Evolutionary conservation across 1,140 invertebrate genomes (phyloP).

Genomic region (Bacillus rossius): DNA sequence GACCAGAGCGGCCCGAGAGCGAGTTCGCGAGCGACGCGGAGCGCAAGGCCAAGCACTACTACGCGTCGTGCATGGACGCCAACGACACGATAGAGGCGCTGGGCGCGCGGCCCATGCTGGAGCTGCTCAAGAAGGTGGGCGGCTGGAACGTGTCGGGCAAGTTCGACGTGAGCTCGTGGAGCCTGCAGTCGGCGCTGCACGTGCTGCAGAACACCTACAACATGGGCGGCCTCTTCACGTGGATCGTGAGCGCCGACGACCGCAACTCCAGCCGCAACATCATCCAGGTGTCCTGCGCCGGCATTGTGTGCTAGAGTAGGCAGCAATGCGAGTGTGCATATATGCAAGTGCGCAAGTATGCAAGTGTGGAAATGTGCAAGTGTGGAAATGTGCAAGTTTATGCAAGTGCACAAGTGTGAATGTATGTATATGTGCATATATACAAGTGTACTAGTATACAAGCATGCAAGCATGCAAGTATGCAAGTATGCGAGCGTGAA

Average conservation of each 20-base stretch:
- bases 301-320: too few species aligned
- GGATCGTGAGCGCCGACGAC: constrained; percentile 90
- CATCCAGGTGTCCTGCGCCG: too few species aligned
- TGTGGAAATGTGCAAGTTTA: too few species aligned
- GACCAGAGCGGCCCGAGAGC: too few species aligned
- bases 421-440: too few species aligned
- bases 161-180: constrained; percentile 61
- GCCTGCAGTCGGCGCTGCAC: constrained; percentile 70
- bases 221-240: constrained; percentile 83
- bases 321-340: too few species aligned
- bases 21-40: constrained; percentile 73
- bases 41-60: constrained; percentile 85
- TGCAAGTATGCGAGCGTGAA: too few species aligned
- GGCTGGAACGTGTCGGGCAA: constrained; percentile 66
- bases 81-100: constrained; percentile 86
- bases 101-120: constrained; percentile 72
- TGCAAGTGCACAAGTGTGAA: too few species aligned
- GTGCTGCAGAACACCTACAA: constrained; percentile 81
- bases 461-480: background rate
- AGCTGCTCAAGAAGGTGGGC: constrained; percentile 61
- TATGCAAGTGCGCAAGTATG: too few species aligned
- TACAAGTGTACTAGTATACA: background rate
- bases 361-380: too few species aligned
- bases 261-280: constrained; percentile 84
- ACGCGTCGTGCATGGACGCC: constrained; percentile 86